These are phyloP conservation scores for Carposina sasakii DNA, from an alignment of 1,140 invertebrate genomes.

Conservation along the genomic window DNA sequence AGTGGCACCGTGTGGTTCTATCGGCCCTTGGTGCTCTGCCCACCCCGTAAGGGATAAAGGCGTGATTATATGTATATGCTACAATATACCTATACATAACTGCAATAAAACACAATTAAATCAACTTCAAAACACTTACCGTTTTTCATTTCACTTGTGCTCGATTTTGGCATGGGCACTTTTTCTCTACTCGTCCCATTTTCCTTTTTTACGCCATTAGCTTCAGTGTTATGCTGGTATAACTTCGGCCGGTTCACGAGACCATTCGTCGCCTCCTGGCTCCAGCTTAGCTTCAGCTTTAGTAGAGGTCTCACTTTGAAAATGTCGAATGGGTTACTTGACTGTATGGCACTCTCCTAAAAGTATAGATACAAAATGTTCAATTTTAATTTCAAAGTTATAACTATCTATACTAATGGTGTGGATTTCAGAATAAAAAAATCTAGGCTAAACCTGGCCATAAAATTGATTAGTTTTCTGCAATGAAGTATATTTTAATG, in stretches of 20 bases:
- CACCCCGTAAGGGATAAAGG: not conserved
- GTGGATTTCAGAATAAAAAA: no score
- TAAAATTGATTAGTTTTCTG: no score
- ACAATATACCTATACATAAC: not conserved
- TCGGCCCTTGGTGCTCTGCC: no score
- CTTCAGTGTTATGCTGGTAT: constrained; percentile 50
- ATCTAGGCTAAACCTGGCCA: no score
- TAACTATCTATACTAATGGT: no score
- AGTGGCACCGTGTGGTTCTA: no score
- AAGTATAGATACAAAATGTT: constrained; percentile 15
- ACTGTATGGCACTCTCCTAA: constrained; percentile 63
- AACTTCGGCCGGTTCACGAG: constrained; percentile 80
- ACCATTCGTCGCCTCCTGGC: constrained; percentile 79
- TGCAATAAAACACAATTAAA: constrained; percentile 4
- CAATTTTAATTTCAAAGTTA: no score
- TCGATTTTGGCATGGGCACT: constrained; percentile 37
- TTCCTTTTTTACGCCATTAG: constrained; percentile 55
- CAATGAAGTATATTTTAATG: no score
- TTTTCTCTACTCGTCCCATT: constrained; percentile 41
- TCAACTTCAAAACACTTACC: constrained; percentile 36
- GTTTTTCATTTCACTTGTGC: constrained; percentile 45
- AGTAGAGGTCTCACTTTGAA: constrained; percentile 85
- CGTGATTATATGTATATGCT: not conserved
- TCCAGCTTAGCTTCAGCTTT: constrained; percentile 89
- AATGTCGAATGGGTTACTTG: constrained; percentile 77